phyloP scores from a whole-genome alignment of 2,797 vertebrate genomes.

The Platalea minor region DNA sequence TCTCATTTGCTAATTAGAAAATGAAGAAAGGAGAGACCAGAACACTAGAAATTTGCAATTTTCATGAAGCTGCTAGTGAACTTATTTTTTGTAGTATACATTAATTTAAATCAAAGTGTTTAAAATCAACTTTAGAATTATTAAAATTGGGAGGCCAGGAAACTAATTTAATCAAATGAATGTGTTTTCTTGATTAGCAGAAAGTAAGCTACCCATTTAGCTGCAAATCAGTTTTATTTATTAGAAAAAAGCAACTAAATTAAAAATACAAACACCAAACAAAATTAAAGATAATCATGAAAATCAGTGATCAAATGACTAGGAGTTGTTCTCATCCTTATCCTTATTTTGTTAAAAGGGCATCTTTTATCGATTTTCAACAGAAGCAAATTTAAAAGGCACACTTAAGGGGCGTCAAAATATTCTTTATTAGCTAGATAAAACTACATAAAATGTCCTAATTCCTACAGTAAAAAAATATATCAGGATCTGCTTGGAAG shows the following conservation, averaged over 20 bases:
- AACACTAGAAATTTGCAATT: background rate
- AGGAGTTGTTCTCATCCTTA: background rate
- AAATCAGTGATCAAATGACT: background rate
- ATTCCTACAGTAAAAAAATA: background rate
- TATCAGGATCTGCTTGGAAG: background rate
- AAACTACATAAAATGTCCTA: background rate
- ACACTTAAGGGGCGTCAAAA: background rate
- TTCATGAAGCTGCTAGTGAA: background rate
- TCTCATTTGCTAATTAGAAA: background rate
- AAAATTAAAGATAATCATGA: background rate
- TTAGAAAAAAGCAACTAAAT: background rate
- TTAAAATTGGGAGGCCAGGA: background rate
- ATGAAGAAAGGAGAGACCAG: background rate
- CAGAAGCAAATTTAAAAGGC: background rate
- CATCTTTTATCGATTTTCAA: background rate
- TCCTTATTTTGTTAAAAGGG: background rate
- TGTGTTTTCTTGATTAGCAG: background rate
- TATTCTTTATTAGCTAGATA: background rate
- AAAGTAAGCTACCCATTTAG: background rate
- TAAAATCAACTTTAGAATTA: background rate
- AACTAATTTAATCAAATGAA: background rate
- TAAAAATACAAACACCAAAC: background rate
- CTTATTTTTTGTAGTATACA: background rate
- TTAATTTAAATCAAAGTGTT: background rate
- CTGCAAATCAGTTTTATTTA: background rate